Evolutionary conservation across 2,797 vertebrate species (phyloP), one percentile per base, ranked within the genome.

Genomic region (Mormyrus proboscirostris): DNA sequence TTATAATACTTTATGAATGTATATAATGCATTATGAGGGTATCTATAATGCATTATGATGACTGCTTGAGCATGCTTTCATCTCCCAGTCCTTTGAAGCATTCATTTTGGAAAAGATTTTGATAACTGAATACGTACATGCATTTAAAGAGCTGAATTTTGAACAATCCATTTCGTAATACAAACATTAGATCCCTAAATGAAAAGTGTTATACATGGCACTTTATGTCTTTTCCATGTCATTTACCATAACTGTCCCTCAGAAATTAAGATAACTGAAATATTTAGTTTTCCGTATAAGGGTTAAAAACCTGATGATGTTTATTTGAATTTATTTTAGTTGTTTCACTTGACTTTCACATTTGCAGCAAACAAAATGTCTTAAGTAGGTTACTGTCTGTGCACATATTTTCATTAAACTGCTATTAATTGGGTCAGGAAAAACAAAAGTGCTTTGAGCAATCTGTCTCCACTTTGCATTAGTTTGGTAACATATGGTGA

Each of bases 401-500:
- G 90, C 90, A 94, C 93, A 93, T 92, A 93, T 94, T 96, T 94
- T 95, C 95, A 95, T 96, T 95, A 95, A 95, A 93, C 93, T 94
- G 94, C 95, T 95, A 93, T 92, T 93, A 95, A 96, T 93, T 94
- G 94, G 96, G 96, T 96, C 96, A 96, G 96, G 96, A 51, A 57
- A 86, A 86, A 41, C 50, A 57, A 86, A 86, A 86, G 50, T 86
- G 85, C 85, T 94, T 90, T 89, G 90, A 49, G 92, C 93, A 93
- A 96, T 96, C 95, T 95, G 95, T 97, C 95, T 96, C 92, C 95
- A 96, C 96, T 96, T 94, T 92, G 85, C 92, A 93, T 94, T 94
- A 93, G 95, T 96, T 96, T 95, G 95, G 95, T 93, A 97, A 96
- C 96, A 97, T 97, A 96, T 97, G 96, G 96, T 93, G 94, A 94